A percentile compares a stretch with the other conserved stretches of the same genome.
Evolutionary conservation across 2,797 vertebrate genomes (phyloP).

Genomic region (Xenopus petersii): DNA sequence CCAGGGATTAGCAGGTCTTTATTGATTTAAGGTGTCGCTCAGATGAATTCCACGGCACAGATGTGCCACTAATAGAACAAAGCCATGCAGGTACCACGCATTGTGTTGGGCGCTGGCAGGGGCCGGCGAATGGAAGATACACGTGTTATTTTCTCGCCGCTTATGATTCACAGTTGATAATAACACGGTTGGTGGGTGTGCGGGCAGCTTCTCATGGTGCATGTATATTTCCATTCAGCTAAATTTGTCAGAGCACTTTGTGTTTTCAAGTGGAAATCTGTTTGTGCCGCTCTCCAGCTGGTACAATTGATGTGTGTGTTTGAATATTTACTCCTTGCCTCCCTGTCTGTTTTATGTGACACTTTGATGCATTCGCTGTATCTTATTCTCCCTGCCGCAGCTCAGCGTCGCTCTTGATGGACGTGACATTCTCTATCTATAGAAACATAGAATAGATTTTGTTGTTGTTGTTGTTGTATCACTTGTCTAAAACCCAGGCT

Average conservation of each 20-base stretch:
- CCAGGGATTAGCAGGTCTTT: too few species aligned
- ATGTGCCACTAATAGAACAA: neutral
- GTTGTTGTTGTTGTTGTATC: neutral
- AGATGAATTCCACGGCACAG: too few species aligned
- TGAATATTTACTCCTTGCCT: conserved; percentile 8
- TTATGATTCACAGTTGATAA: conserved; percentile 39
- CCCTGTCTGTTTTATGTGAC: neutral
- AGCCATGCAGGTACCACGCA: too few species aligned
- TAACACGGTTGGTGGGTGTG: conserved; percentile 42
- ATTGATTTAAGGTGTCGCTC: too few species aligned
- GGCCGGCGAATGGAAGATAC: too few species aligned
- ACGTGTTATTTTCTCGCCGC: neutral
- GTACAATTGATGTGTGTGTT: conserved; percentile 11
- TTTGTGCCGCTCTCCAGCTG: conserved; percentile 37
- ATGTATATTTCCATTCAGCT: conserved; percentile 29
- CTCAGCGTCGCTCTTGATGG: too few species aligned
- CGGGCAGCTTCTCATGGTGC: conserved; percentile 20
- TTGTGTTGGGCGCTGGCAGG: too few species aligned
- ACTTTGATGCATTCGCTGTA: too few species aligned
- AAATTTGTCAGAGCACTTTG: conserved; percentile 37
- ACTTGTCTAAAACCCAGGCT: too few species aligned
- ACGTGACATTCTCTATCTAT: too few species aligned
- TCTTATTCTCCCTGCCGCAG: neutral
- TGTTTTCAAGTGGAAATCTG: conserved; percentile 44
- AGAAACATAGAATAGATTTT: neutral